Percentiles rank a stretch among this genome's conserved stretches.
These are phyloP conservation scores for Propsilocerus akamusi DNA, from an alignment of 1,140 invertebrate genomes.

Conservation along the genomic window DNA sequence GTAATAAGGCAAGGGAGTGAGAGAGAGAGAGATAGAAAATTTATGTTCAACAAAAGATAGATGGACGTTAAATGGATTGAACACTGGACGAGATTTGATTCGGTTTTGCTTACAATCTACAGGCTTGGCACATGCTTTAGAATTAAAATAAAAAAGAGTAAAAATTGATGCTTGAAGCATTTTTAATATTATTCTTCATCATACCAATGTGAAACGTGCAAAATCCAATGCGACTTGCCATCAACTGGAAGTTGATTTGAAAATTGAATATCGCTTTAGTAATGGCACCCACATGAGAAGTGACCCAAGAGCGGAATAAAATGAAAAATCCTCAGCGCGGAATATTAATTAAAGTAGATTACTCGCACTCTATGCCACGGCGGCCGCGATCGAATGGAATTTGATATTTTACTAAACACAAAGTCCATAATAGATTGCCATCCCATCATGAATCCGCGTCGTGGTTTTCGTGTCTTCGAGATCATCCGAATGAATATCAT, in stretches of 20 bases:
- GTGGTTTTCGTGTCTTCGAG: not conserved
- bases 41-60: not conserved
- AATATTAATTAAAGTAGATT: not conserved
- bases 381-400: not conserved
- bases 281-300: no score
- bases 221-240: no score
- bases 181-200: no score
- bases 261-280: not conserved
- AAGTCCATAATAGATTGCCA: not conserved
- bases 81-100: not conserved
- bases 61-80: constrained; percentile 1
- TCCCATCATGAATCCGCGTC: not conserved
- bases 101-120: not conserved
- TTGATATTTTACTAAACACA: not conserved
- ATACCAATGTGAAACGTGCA: not conserved
- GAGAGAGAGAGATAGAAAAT: not conserved
- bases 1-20: no score
- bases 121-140: no score
- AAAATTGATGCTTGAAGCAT: constrained; percentile 2
- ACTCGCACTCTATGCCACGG: not conserved
- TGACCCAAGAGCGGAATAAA: no score
- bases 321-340: no score
- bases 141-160: not conserved
- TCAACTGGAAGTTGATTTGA: not conserved
- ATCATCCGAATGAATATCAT: not conserved